Conservation (phyloP, 1,140 invertebrate species). For the Aleiodes sp. region DNA sequence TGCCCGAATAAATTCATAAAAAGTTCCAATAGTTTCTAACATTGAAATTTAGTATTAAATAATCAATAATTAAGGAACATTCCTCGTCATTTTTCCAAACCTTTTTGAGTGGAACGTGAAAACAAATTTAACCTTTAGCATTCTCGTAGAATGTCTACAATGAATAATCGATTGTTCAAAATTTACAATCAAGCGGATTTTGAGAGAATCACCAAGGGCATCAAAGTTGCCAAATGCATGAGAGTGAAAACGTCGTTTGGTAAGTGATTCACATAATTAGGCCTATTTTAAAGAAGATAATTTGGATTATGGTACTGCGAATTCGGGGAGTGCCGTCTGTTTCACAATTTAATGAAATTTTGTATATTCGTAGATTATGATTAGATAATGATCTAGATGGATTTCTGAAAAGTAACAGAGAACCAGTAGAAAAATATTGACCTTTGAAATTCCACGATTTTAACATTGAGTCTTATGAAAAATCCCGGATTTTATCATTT, state of each 20-base stretch:
- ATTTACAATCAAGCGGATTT: constrained; percentile 69
- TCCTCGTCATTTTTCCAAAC: not conserved
- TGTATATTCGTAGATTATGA: no score
- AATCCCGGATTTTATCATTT: no score
- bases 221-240: constrained; percentile 72
- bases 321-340: no score
- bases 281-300: constrained; percentile 3
- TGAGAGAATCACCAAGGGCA: constrained; percentile 66
- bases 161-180: constrained; percentile 63
- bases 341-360: no score
- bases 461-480: no score
- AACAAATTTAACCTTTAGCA: no score
- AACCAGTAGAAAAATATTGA: not conserved
- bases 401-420: not conserved
- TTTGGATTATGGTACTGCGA: not conserved
- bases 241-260: constrained; percentile 64
- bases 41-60: no score
- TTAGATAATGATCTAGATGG: not conserved
- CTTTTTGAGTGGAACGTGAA: no score
- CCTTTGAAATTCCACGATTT: no score
- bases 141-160: no score
- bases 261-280: no score
- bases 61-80: not conserved
- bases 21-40: not conserved
- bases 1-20: not conserved